phyloP scores from a whole-genome alignment of 23 tunicate genomes.

The Corella eumyota region DNA sequence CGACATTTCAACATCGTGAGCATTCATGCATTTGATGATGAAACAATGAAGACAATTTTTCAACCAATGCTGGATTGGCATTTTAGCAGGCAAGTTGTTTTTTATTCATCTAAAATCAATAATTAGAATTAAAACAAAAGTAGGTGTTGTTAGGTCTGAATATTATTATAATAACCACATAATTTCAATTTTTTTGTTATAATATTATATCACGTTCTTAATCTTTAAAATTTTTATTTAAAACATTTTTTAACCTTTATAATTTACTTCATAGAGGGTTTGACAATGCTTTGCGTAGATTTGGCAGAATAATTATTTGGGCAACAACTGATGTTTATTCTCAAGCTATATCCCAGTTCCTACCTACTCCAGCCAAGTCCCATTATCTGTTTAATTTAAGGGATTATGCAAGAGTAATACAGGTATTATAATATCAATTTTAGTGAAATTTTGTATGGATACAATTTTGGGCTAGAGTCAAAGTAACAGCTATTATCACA shows the following conservation, averaged over 20 bases:
- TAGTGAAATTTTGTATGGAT: no score
- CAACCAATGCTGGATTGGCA: conserved; percentile 89
- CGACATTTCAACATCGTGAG: conserved; percentile 82
- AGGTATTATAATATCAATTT: conserved; percentile 28
- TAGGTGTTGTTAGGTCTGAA: no score
- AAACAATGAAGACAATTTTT: conserved; percentile 81
- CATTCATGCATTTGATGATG: conserved; percentile 79
- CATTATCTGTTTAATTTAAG: conserved; percentile 77
- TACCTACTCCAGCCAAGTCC: conserved; percentile 83
- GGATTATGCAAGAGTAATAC: conserved; percentile 88
- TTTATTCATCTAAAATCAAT: no score
- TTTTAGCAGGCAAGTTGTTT: conserved; percentile 45
- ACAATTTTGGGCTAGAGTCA: no score
- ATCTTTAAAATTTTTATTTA: no score
- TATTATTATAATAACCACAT: no score
- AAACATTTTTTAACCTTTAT: no score
- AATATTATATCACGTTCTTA: no score
- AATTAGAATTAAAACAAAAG: no score
- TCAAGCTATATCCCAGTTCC: conserved; percentile 69
- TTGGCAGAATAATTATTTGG: conserved; percentile 84
- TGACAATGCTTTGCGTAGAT: conserved; percentile 77
- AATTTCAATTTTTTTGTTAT: no score
- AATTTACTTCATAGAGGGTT: conserved; percentile 60
- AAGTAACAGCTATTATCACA: no score
- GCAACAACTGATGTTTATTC: conserved; percentile 86